phyloP scores from a whole-genome alignment of 2,888 invertebrate species.

The Lepidonotus clava region DNA sequence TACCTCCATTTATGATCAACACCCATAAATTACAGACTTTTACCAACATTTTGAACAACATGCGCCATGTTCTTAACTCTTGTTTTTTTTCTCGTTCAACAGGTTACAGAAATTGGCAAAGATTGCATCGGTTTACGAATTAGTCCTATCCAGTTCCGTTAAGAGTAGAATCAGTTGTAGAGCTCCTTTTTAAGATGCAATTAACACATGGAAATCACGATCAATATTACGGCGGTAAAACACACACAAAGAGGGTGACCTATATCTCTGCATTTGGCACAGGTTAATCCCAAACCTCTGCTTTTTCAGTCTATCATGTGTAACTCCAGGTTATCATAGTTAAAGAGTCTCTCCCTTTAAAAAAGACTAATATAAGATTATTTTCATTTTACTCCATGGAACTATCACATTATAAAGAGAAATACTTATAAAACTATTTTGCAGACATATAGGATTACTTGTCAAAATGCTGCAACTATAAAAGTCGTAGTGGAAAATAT shows the following conservation, averaged over 20 bases:
- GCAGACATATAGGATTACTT: not conserved
- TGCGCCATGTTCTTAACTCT: not conserved
- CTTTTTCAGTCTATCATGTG: not conserved
- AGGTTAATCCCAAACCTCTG: not conserved
- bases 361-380: not conserved
- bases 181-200: too few species aligned
- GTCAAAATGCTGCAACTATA: not conserved
- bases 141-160: conserved; percentile 85
- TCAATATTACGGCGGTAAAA: not conserved
- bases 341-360: not conserved
- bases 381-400: not conserved
- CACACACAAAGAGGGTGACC: not conserved
- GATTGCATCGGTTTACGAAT: conserved; percentile 93
- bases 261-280: not conserved
- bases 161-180: too few species aligned
- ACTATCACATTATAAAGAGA: not conserved
- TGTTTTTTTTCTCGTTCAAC: conserved; percentile 62
- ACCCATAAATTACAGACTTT: not conserved
- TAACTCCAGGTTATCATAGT: not conserved
- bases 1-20: not conserved
- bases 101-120: conserved; percentile 91
- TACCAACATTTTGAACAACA: not conserved
- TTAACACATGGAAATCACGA: not conserved
- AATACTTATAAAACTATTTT: not conserved
- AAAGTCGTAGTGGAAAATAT: not conserved